Percentiles rank a stretch among this genome's conserved stretches.
Evolutionary conservation across 1,140 invertebrate species (phyloP).

Genomic region (Cecropterus lyciades): DNA sequence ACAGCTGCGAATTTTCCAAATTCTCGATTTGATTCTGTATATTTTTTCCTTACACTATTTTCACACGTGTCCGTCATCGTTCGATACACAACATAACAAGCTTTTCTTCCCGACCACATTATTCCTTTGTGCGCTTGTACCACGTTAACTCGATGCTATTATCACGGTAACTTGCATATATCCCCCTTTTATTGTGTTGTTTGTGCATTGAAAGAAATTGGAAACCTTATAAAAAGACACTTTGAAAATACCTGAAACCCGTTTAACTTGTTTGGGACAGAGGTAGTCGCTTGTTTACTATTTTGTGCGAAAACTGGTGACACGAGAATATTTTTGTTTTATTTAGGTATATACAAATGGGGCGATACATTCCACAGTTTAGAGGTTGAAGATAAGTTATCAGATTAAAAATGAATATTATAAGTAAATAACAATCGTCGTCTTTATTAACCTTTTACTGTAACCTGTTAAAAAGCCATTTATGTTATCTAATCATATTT

Average conservation of each 20-base stretch:
- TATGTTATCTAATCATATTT: neutral
- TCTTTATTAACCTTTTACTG: neutral
- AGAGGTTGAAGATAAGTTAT: constrained; percentile 12
- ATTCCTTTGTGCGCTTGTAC: constrained; percentile 53
- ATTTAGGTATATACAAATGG: constrained; percentile 36
- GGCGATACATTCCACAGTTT: constrained; percentile 25
- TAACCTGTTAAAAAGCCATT: neutral
- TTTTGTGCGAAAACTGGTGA: constrained; percentile 44
- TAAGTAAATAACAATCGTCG: neutral
- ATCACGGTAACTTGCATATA: constrained; percentile 63
- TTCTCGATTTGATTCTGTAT: constrained; percentile 41
- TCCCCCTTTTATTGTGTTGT: constrained; percentile 64
- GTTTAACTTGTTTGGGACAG: constrained; percentile 64
- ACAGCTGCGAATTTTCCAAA: constrained; percentile 64
- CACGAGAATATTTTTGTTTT: constrained; percentile 42
- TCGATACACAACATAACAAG: constrained; percentile 30
- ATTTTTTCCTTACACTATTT: constrained; percentile 34
- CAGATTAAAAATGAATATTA: neutral
- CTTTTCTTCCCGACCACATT: constrained; percentile 28
- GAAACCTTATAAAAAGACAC: constrained; percentile 69
- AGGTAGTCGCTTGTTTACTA: constrained; percentile 34
- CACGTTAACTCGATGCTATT: constrained; percentile 53
- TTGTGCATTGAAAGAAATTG: constrained; percentile 71
- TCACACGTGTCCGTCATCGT: constrained; percentile 24
- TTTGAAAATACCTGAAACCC: constrained; percentile 60